Evolutionary conservation across 2,888 invertebrate species (phyloP).

Genomic region (Hydropsyche betteni): DNA sequence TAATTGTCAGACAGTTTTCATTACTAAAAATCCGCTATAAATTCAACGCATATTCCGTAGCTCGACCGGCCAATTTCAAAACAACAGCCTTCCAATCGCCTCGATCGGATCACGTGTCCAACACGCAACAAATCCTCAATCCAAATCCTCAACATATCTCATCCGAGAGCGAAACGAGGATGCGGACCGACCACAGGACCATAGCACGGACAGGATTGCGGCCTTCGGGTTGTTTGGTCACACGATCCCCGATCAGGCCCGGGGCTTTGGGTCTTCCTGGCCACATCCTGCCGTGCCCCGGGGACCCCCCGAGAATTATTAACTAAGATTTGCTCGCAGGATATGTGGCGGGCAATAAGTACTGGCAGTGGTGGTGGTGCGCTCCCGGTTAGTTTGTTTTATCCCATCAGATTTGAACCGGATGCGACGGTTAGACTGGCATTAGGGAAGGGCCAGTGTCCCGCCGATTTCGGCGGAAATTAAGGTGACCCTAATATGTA

Average conservation of each 20-base stretch:
- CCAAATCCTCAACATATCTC: too few species aligned
- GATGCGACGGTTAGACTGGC: slow-evolving; percentile 46
- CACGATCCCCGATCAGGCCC: slow-evolving; percentile 46
- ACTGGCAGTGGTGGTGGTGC: background rate
- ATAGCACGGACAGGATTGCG: slow-evolving; percentile 18
- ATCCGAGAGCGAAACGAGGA: background rate
- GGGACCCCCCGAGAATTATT: slow-evolving; percentile 59
- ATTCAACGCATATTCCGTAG: too few species aligned
- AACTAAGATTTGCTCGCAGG: slow-evolving; percentile 62
- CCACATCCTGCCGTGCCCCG: slow-evolving; percentile 46
- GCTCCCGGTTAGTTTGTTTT: slow-evolving; percentile 40
- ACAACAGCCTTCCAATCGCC: too few species aligned
- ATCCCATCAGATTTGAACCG: slow-evolving; percentile 49
- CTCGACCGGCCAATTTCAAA: too few species aligned
- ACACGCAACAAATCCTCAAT: too few species aligned
- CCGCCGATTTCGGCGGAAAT: slow-evolving; percentile 33
- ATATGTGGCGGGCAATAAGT: slow-evolving; percentile 1
- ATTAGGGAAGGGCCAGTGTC: slow-evolving; percentile 23
- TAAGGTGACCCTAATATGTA: slow-evolving; percentile 37
- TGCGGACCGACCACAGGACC: slow-evolving; percentile 7
- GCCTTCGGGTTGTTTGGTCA: slow-evolving; percentile 42
- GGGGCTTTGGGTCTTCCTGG: slow-evolving; percentile 39
- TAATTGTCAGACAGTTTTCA: too few species aligned
- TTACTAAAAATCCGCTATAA: too few species aligned
- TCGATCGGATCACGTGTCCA: too few species aligned